Base-by-base conservation (phyloP, 1,140 invertebrate species). In the Apis laboriosa region DNA sequence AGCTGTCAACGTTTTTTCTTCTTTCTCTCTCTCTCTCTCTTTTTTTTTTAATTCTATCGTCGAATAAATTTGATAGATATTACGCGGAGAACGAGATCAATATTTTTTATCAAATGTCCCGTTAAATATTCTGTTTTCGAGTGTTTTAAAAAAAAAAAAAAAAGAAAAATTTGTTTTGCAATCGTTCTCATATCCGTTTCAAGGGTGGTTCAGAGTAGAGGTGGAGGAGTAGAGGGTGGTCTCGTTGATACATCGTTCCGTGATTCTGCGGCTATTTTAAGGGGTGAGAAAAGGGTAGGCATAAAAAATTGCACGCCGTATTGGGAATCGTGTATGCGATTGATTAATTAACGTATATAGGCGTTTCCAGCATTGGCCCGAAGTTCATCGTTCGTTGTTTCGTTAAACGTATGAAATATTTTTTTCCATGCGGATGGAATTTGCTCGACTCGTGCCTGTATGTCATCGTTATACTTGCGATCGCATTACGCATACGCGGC, bases 351-450 rank as follows among this genome's bases (percentile, higher is more conserved):
- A 80, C 43, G 24, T 24, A 7, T 28, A 9, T 43, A 24, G 64
- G 64, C 17, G 64, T 63, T 63, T 49, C 34, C 71, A 56, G 12
- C 53, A 21, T 63, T 9, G n/a, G 21, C 19, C n/a, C 13, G 51
- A 9, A 67, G 72, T 77, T 61, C 51, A 60, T 67, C 24, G 77
- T 51, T 1, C 34, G 70, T 58, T 43, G 24, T 28, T 21, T 9
- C 34, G 74, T 77, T 82, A 77, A 43, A 82, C 77, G 17, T 67
- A 17, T 58, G 53, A 68, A 82, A 77, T 77, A 82, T 82, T 43
- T 43, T 82, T 77, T 51, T 58, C 64, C 68, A 43, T 55, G 58
- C 8, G 17, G 9, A 19, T 9, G n/a, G 55, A 77, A 82, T 82
- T 82, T 76, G 76, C 34, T 81, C 51, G 72, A 60, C 51, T 15